Conservation (phyloP, 2,888 invertebrate species). For the Gibbula magus region DNA sequence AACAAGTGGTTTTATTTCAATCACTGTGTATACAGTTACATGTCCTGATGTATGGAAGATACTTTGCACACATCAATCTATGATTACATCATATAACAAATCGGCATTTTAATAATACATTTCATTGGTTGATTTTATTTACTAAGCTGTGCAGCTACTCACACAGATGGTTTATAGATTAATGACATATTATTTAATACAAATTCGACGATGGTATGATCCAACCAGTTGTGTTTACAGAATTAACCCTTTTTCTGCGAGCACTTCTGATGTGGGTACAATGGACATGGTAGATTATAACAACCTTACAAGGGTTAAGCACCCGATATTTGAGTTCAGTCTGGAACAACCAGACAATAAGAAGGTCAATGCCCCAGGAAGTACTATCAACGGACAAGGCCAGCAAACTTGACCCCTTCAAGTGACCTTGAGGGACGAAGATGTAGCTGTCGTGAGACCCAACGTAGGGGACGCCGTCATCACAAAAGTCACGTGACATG, state of each 20-base stretch:
- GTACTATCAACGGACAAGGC: neutral
- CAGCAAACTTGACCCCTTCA: neutral
- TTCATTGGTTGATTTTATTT: no score
- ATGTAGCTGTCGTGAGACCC: conserved; percentile 30
- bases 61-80: no score
- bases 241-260: conserved; percentile 11
- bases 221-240: conserved; percentile 23
- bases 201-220: neutral
- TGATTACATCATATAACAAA: no score
- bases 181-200: no score
- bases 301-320: conserved; percentile 29
- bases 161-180: no score
- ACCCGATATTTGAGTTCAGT: conserved; percentile 7
- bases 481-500: conserved; percentile 28
- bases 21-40: no score
- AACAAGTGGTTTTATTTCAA: no score
- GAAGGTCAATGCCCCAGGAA: conserved; percentile 22
- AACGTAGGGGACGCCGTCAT: neutral
- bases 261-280: conserved; percentile 13
- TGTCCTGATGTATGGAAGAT: no score
- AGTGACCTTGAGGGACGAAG: conserved; percentile 14
- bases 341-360: conserved; percentile 26
- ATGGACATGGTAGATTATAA: conserved; percentile 26
- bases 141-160: no score
- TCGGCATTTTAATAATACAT: no score